phyloP scores from a whole-genome alignment of 2,113 vertebrate genomes.

The Noctilio leporinus region DNA sequence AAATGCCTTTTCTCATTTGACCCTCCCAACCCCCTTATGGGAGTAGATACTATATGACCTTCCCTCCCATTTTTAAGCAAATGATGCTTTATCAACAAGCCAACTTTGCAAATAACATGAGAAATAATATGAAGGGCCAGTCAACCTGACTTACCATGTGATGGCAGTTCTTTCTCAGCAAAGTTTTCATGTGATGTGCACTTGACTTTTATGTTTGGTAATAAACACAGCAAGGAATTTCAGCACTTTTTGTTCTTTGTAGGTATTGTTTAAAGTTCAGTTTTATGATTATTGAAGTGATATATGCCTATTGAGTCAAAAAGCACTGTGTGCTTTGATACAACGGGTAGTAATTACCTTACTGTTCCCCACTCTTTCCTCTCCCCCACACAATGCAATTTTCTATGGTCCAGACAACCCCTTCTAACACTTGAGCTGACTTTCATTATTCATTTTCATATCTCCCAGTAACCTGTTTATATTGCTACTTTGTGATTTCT shows the following conservation, averaged over 20 bases:
- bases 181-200: not conserved
- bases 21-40: not conserved
- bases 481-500: not conserved
- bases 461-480: not conserved
- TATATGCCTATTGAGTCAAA: not conserved
- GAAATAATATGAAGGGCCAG: not conserved
- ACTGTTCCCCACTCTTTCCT: not conserved
- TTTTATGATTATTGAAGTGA: not conserved
- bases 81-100: slow-evolving; percentile 33
- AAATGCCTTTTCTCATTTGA: not conserved
- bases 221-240: slow-evolving; percentile 42
- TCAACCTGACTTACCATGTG: not conserved
- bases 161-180: slow-evolving; percentile 13
- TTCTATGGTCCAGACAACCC: not conserved
- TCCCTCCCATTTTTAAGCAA: not conserved
- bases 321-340: not conserved
- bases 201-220: slow-evolving; percentile 31
- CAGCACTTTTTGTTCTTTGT: not conserved
- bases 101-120: not conserved
- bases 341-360: not conserved
- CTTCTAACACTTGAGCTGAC: not conserved
- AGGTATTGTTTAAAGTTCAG: not conserved
- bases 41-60: not conserved
- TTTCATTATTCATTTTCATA: not conserved
- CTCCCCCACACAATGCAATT: not conserved